phyloP scores from a whole-genome alignment of 2,797 vertebrate species.

The Chloroceryle amazona region DNA sequence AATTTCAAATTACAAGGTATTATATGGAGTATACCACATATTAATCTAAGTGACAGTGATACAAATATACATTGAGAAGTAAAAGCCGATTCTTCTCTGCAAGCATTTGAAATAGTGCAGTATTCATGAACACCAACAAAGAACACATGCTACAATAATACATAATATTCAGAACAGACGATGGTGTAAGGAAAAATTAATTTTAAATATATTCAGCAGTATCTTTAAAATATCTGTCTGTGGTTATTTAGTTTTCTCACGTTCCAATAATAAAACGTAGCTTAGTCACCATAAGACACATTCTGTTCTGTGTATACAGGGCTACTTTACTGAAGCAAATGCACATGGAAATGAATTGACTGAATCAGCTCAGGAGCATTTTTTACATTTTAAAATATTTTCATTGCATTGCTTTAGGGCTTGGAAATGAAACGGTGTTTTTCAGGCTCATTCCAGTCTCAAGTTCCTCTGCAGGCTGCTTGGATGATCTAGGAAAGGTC shows the following conservation, averaged over 20 bases:
- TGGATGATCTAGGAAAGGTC: neutral
- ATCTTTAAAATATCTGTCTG: neutral
- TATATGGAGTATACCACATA: neutral
- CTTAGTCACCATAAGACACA: neutral
- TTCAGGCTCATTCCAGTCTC: neutral
- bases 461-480: neutral
- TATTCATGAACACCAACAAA: neutral
- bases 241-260: neutral
- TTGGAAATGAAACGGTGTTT: neutral
- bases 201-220: neutral
- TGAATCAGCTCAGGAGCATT: neutral
- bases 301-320: neutral
- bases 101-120: neutral
- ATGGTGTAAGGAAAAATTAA: neutral
- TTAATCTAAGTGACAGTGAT: neutral
- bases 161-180: neutral
- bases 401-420: neutral
- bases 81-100: neutral
- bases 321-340: neutral
- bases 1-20: neutral
- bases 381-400: neutral
- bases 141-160: neutral
- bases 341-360: neutral
- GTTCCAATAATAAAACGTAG: neutral
- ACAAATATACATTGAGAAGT: neutral